phyloP scores from a whole-genome alignment of 2,113 vertebrate species.

The Garra rufa region DNA sequence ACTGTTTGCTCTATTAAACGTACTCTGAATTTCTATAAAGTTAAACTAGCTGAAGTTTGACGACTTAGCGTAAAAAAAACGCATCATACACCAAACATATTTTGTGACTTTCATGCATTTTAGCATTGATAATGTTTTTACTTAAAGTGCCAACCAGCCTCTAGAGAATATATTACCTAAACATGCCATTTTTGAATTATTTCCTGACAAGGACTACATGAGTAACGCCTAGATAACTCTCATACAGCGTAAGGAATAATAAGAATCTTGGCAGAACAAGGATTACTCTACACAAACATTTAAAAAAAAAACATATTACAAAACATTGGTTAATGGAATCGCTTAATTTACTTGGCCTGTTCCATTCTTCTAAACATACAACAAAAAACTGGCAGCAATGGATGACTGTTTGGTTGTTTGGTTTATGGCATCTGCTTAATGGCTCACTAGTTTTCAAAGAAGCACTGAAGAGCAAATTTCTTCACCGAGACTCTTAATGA shows the following conservation, averaged over 20 bases:
- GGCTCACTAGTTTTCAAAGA: neutral
- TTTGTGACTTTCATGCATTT: neutral
- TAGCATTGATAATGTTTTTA: neutral
- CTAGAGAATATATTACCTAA: neutral
- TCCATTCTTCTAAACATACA: neutral
- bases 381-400: neutral
- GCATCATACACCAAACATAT: neutral
- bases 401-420: neutral
- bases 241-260: neutral
- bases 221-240: neutral
- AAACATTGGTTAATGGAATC: neutral
- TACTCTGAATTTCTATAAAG: neutral
- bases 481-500: neutral
- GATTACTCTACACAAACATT: neutral
- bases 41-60: neutral
- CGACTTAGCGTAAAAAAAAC: neutral
- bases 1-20: neutral
- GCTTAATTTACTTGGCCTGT: neutral
- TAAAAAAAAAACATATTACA: neutral
- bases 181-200: neutral
- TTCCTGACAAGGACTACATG: neutral
- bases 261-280: neutral
- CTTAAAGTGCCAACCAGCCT: neutral
- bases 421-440: constrained; percentile 20
- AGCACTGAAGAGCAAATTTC: neutral